Base-by-base conservation (phyloP, 2,113 vertebrate species). In the Phasianus colchicus region DNA sequence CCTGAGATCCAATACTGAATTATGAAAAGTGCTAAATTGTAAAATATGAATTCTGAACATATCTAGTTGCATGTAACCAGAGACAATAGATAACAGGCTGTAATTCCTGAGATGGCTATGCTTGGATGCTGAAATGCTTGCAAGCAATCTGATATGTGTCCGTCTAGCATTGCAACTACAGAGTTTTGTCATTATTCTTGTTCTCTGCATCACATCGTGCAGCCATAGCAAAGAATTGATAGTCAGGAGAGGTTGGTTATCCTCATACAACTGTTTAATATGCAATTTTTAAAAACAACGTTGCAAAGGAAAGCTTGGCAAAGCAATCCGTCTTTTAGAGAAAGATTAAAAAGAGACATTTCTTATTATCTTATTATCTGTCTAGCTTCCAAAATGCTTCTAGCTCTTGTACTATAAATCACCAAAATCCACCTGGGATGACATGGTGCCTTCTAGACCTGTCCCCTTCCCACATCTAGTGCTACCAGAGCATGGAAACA, bases 241-340 rank as follows among this genome's bases (percentile, higher is more conserved):
- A 21, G 57, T 69, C 43, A 57, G 16, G 4, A 91, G 13, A 77
- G 25, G 43, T 22, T 65, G 20, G 18, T 6, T n/a, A 34, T 10
- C 43, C 36, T 6, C 14, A 0, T 1, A 16, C 12, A 1, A 30
- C 32, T 12, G 3, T 6, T 73, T 21, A 4, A 32, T 11, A 0
- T 8, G 14, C 14, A 48, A 11, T 15, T 64, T 64, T 71, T 50
- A 11, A 76, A 72, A 72, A 4, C 29, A 60, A 27, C 21, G n/a
- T 14, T 30, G 21, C n/a, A 58, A 85, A 64, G 11, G 13, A 8
- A 47, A 32, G 20, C 22, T 67, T 47, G 47, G 30, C 84, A 79
- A 42, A 76, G 71, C 29, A 71, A 75, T 18, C 6, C 10, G 43
- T 0, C n/a, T 20, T 29, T 87, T 30, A 52, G 40, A 89, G 7